A percentile compares a stretch with the other conserved stretches of the same genome.
These are phyloP conservation scores for Argyra leucocephala DNA, from an alignment of 2,888 invertebrate genomes.

Conservation along the genomic window DNA sequence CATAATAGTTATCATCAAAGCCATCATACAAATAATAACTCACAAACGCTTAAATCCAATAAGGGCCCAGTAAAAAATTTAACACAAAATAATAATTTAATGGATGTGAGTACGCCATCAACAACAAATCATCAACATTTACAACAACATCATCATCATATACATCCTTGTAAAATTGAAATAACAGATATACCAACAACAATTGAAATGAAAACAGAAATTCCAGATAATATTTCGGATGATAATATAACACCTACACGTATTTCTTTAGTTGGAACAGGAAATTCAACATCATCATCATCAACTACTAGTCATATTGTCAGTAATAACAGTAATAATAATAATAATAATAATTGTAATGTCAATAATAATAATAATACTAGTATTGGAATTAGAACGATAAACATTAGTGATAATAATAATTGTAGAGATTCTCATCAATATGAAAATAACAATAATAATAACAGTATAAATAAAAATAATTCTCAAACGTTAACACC, in stretches of 20 bases:
- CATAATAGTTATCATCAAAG: conserved; percentile 26
- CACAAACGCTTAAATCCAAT: conserved; percentile 36
- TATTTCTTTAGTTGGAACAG: background rate
- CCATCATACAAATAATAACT: conserved; percentile 10
- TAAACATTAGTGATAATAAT: background rate
- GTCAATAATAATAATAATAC: background rate
- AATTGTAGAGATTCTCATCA: background rate
- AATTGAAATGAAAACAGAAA: conserved; percentile 29
- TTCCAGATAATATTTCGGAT: conserved; percentile 25
- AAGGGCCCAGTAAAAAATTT: conserved; percentile 41
- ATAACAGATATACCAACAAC: conserved; percentile 26
- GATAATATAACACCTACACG: background rate
- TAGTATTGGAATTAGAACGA: background rate
- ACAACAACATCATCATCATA: conserved; percentile 27
- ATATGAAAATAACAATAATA: background rate
- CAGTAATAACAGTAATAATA: background rate
- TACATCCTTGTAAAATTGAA: conserved; percentile 27
- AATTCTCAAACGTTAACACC: conserved; percentile 25
- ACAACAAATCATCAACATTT: conserved; percentile 21
- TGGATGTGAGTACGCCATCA: background rate
- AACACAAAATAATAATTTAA: background rate
- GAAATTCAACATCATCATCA: background rate
- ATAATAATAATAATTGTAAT: background rate
- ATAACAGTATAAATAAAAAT: conserved; percentile 18
- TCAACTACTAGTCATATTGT: background rate